These are phyloP conservation scores for Leguminivora glycinivorella DNA, from an alignment of 1,140 invertebrate species.

Conservation along the genomic window DNA sequence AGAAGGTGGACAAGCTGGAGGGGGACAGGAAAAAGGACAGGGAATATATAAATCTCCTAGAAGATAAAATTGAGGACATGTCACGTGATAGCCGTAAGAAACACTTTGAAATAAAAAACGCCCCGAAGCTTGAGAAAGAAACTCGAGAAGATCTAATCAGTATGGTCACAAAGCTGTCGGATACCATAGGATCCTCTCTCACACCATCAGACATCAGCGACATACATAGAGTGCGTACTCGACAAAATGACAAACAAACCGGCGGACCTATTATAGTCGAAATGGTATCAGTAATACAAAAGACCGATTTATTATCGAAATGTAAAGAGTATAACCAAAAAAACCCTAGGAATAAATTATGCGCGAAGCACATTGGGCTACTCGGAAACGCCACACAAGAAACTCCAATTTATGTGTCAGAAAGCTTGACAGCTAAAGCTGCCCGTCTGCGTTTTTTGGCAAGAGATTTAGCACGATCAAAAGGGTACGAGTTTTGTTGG, in stretches of 20 bases:
- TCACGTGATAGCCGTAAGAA: conserved; percentile 29
- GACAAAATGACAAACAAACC: background rate
- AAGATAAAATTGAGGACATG: conserved; percentile 34
- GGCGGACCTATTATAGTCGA: background rate
- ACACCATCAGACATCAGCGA: background rate
- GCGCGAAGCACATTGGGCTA: background rate
- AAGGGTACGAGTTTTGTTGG: background rate
- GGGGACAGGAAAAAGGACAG: conserved; percentile 23
- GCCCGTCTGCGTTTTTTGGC: background rate
- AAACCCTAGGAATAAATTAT: background rate
- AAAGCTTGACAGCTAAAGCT: background rate
- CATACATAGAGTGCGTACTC: background rate
- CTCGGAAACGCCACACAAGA: background rate
- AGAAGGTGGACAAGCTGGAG: conserved; percentile 31
- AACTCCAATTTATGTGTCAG: background rate
- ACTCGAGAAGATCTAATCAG: conserved; percentile 32
- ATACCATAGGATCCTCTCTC: conserved; percentile 30
- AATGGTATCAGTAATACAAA: background rate
- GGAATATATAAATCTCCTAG: conserved; percentile 30
- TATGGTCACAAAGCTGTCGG: conserved; percentile 32
- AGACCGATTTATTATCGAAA: background rate
- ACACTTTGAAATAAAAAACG: background rate
- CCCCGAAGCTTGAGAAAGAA: conserved; percentile 26
- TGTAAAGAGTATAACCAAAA: background rate
- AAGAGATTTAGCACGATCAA: background rate